Evolutionary conservation across 2,797 vertebrate genomes (phyloP), one percentile per base, ranked within the genome.

Genomic region (Coregonus suidteri): DNA sequence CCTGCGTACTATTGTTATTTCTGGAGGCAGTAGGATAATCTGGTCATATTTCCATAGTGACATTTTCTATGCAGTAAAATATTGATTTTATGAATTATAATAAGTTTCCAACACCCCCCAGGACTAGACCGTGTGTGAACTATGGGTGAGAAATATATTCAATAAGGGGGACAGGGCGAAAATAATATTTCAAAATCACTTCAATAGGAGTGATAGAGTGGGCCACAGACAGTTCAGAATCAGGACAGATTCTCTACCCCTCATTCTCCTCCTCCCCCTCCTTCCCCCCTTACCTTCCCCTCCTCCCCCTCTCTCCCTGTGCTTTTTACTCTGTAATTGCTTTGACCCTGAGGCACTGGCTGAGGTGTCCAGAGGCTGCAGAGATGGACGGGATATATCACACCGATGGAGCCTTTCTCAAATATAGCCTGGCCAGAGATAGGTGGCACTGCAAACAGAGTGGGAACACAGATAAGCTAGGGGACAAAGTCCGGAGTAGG

Each of bases 281-380:
- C 11, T 9, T 4, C 37, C 30, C 59, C 72, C 68, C 65, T 16
- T 25, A 25, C 34, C 34, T 34, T 54, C 70, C 25, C 35, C 18
- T 54, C 41, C 37, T 59, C 65, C 67, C 71, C 34, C 35, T 53
- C 53, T 16, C 65, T 59, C 59, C 18, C 47, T n/a, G n/a, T 54
- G 68, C 69, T 14, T 52, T 72, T 62, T 68, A 51, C 41, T 54
- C 56, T 76, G 74, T 77, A 82, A 82, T 79, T 79, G 81, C 75
- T 66, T 41, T 71, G 77, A 76, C 75, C 78, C 47, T n/a, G 35
- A 62, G 37, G 75, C 71, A 71, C 72, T 9, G 30, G 25, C 25
- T 16, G 77, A 74, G 72, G 52, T 64, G 69, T 51, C 66, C 34
- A 6, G 67, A 31, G 72, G 51, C 73, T 62, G 16, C 18, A n/a